phyloP scores from a whole-genome alignment of 37 sponge, comb jelly and placozoan genomes.

The Crambe crambe region DNA sequence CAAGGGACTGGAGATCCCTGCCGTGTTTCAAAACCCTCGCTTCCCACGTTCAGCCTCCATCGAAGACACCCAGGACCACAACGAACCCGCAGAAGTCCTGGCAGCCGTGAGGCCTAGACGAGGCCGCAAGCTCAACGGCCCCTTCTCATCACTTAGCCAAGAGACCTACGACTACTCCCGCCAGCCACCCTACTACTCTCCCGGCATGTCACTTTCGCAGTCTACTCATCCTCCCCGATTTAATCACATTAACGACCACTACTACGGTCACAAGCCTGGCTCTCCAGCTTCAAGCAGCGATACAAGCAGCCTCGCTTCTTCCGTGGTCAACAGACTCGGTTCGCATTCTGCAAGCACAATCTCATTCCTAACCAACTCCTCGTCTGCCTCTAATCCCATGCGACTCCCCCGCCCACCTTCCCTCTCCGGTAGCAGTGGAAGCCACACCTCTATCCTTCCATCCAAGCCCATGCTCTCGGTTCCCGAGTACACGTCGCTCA shows the following conservation, averaged over 20 bases:
- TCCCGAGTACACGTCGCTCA: too few relatives aligned
- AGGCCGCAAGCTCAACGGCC: background rate
- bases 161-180: constrained; percentile 14
- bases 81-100: constrained; percentile 6
- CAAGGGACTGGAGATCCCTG: constrained; percentile 18
- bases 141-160: background rate
- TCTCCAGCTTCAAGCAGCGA: constrained; percentile 73
- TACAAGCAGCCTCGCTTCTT: constrained; percentile 55
- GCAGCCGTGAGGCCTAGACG: background rate
- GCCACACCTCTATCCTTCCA: background rate
- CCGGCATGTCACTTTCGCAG: constrained; percentile 38
- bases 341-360: constrained; percentile 57
- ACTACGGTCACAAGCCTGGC: constrained; percentile 27
- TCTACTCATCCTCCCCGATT: constrained; percentile 13
- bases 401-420: constrained; percentile 34
- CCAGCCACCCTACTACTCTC: background rate
- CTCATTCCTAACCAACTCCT: constrained; percentile 36
- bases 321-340: constrained; percentile 46
- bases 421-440: constrained; percentile 6
- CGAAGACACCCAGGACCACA: constrained; percentile 34
- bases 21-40: background rate
- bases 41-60: constrained; percentile 51
- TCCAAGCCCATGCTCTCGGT: too few relatives aligned
- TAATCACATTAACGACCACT: constrained; percentile 1
- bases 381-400: constrained; percentile 11